Percentiles rank a stretch among this genome's conserved stretches.
phyloP scores from a whole-genome alignment of 2,888 invertebrate genomes.

The Diaprepes abbreviatus region DNA sequence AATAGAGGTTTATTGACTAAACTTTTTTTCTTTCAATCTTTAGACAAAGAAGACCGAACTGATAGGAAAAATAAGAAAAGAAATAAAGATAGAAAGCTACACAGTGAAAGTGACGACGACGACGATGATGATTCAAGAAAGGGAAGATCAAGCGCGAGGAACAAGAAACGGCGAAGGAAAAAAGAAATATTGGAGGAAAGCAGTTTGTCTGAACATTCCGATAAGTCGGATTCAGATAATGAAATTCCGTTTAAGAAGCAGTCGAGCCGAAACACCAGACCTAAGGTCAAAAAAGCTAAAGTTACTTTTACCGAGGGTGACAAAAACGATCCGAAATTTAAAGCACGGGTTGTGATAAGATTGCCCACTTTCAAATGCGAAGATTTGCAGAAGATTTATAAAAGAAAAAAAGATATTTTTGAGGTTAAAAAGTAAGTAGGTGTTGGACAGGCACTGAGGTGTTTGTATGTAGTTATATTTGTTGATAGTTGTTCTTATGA shows the following conservation, averaged over 20 bases:
- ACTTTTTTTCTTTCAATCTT: too few relatives aligned
- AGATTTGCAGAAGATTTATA: conserved; percentile 59
- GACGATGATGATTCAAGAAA: conserved; percentile 22
- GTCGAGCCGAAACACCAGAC: neutral
- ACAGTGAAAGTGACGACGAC: conserved; percentile 26
- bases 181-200: conserved; percentile 24
- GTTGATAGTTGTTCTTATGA: neutral
- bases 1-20: too few relatives aligned
- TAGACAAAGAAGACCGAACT: conserved; percentile 1
- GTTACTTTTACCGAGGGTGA: conserved; percentile 34
- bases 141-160: conserved; percentile 18
- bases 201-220: conserved; percentile 9
- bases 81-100: conserved; percentile 11
- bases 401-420: conserved; percentile 55
- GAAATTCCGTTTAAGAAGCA: neutral
- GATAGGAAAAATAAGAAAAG: neutral
- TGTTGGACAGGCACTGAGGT: neutral
- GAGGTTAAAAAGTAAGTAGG: conserved; percentile 55
- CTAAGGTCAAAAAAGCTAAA: neutral
- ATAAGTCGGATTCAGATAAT: conserved; percentile 1
- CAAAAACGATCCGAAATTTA: conserved; percentile 56
- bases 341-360: conserved; percentile 55
- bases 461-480: neutral
- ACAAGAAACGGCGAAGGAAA: conserved; percentile 21
- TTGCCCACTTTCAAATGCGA: conserved; percentile 58